Evolutionary conservation across 2,113 vertebrate genomes (phyloP).

Genomic region (Gopherus flavomarginatus): DNA sequence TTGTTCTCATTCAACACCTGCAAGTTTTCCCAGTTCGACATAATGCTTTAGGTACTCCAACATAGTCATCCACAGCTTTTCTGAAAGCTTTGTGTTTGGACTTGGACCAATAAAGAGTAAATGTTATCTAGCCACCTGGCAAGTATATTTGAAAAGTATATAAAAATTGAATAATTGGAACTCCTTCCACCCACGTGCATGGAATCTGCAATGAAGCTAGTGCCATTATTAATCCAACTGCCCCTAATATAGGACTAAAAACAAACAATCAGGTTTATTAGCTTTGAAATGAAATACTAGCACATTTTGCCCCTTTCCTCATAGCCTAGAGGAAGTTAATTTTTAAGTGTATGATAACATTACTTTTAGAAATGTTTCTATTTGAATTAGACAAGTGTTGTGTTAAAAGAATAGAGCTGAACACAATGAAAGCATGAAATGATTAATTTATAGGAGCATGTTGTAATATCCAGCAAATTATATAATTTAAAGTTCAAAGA

Average conservation of each 20-base stretch:
- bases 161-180: not conserved
- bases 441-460: not conserved
- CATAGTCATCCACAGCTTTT: not conserved
- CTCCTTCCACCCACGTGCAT: not conserved
- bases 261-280: constrained; percentile 47
- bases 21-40: not conserved
- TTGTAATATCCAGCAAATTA: not conserved
- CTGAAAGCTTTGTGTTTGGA: not conserved
- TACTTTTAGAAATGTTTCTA: constrained; percentile 9
- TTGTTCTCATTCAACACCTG: not conserved
- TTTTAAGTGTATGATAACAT: not conserved
- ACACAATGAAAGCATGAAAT: constrained; percentile 23
- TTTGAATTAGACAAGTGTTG: not conserved
- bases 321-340: constrained; percentile 21
- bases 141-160: not conserved
- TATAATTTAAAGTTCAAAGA: constrained; percentile 13
- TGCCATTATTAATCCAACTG: not conserved
- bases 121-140: not conserved
- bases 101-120: not conserved
- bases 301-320: not conserved
- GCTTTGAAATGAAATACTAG: constrained; percentile 24
- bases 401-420: not conserved
- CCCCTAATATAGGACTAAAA: constrained; percentile 30
- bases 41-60: not conserved
- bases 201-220: not conserved